Base-by-base conservation (phyloP, 2,888 invertebrate genomes). In the Selenia dentaria region DNA sequence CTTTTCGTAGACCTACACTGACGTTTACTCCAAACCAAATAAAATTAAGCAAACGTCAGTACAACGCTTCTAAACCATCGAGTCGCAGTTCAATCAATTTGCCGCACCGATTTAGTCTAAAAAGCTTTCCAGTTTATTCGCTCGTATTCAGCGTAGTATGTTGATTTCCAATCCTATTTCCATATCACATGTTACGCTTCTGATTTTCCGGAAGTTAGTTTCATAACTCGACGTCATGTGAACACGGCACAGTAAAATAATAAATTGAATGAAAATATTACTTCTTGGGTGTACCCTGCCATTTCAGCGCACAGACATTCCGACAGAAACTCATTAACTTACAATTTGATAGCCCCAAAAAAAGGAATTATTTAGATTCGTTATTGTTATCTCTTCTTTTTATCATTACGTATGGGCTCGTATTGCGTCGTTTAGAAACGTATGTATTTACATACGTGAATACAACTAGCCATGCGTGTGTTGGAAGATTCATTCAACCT, bases 21-120 rank as follows among this genome's bases (percentile, higher is more conserved):
- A 18, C 1, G 20, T 11, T 12, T 31, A 41, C 59, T 45, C 54
- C 65, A 64, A 67, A 56, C 64, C 68, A 70, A 71, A 72, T 70
- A 68, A 67, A 64, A 72, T 70, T 68, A 67, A 64, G 57, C 61
- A 64, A 64, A 70, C 63, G 70, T 71, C 74, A 70, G 65, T 51
- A 59, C 65, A 70, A 68, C 63, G 64, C 44, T 63, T 61, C 50
- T 56, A 51, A 62, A 59, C 54, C 58, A 65, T 48, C 65, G 54
- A 51, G 53, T 64, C 52, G 63, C 48, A 50, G 56, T 54, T 59
- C 58, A 77, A 79, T 75, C 70, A 74, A 74, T 77, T 74, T 67
- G 54, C 20, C 50, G 40, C 48, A 35, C 51, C 51, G 45, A 52
- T 55, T 57, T 47, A 42, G 42, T 53, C 52, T 53, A 62, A 65